Conservation (phyloP, 2,113 vertebrate species). For the Sialia sialis region DNA sequence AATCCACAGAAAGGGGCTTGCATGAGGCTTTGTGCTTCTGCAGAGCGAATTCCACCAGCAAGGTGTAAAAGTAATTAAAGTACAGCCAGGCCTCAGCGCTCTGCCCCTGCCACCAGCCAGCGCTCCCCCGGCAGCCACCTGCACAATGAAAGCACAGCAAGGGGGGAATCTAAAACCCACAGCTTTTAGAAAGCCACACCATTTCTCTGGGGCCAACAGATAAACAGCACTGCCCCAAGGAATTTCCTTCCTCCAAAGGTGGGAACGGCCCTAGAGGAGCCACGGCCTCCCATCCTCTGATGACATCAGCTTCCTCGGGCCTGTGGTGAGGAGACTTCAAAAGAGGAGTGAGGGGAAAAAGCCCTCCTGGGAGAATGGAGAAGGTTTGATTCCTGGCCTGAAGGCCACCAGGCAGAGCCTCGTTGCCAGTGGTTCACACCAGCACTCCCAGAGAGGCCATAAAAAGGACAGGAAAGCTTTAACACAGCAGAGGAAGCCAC, state of each 20-base stretch:
- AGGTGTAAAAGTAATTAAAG: slow-evolving; percentile 59
- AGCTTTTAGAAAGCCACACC: neutral
- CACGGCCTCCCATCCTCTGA: slow-evolving; percentile 28
- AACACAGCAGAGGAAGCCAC: neutral
- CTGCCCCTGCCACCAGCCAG: neutral
- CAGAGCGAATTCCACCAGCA: neutral
- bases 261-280: slow-evolving; percentile 37
- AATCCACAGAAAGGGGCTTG: neutral
- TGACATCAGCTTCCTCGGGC: slow-evolving; percentile 60
- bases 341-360: slow-evolving; percentile 7
- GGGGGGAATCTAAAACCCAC: neutral
- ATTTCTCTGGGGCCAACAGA: slow-evolving; percentile 36
- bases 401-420: neutral
- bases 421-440: neutral
- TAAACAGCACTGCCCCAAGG: slow-evolving; percentile 63
- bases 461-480: neutral
- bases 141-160: neutral
- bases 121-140: neutral
- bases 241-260: slow-evolving; percentile 73
- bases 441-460: neutral
- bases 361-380: neutral
- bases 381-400: neutral
- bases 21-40: neutral
- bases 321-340: slow-evolving; percentile 28
- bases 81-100: neutral